Evolutionary conservation across 2,113 vertebrate genomes (phyloP).

Genomic region (Glaucomys volans): DNA sequence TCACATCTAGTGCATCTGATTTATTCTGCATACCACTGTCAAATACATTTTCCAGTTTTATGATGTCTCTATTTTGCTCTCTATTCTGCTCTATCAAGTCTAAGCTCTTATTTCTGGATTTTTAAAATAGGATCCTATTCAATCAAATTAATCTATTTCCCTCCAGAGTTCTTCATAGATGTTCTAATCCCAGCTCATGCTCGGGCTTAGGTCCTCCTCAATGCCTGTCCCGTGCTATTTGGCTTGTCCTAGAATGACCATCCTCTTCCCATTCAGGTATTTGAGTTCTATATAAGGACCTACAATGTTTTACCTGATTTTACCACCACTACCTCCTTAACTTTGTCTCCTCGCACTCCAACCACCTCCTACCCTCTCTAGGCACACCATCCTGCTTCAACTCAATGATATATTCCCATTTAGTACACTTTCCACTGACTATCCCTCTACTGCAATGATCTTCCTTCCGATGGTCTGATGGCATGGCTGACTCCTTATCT

Average conservation of each 20-base stretch:
- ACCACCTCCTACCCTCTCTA: background rate
- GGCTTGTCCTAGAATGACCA: background rate
- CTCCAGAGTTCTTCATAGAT: background rate
- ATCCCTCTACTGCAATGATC: background rate
- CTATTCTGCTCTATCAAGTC: background rate
- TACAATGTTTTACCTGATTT: background rate
- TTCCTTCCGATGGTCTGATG: background rate
- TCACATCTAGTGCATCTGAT: background rate
- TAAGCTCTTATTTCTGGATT: background rate
- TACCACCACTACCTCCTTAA: background rate
- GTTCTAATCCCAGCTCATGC: background rate
- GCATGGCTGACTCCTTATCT: too few relatives aligned
- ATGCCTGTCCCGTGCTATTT: background rate
- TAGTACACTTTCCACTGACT: background rate
- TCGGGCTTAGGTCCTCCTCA: background rate
- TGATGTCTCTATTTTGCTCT: background rate
- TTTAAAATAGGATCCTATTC: background rate
- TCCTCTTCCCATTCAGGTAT: background rate
- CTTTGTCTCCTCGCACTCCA: background rate
- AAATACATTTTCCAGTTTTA: background rate
- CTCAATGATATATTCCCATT: too few relatives aligned
- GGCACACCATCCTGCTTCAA: background rate
- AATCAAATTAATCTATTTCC: background rate
- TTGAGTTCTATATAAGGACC: too few relatives aligned
- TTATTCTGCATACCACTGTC: background rate